Percentiles rank a stretch among this genome's conserved stretches.
phyloP scores from a whole-genome alignment of 2,113 vertebrate genomes.

The Eurypyga helias region DNA sequence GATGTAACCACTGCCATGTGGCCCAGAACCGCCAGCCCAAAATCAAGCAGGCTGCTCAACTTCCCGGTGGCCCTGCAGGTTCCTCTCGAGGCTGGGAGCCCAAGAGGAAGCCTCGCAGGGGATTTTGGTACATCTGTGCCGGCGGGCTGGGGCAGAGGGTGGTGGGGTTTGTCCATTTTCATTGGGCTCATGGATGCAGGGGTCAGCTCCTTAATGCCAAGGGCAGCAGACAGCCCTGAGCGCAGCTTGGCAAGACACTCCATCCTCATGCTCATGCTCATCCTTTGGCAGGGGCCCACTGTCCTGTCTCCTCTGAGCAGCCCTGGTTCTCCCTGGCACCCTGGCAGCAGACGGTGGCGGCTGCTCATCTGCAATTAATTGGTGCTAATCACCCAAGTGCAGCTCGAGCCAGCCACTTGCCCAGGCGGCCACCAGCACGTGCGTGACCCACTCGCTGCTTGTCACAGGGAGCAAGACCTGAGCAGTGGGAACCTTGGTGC shows the following conservation, averaged over 20 bases:
- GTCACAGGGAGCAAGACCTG: neutral
- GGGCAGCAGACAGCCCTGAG: neutral
- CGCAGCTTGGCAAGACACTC: rapidly evolving
- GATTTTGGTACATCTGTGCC: rapidly evolving
- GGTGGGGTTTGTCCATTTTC: rapidly evolving
- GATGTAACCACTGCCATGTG: rapidly evolving
- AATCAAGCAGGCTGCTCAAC: rapidly evolving
- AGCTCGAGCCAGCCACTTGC: neutral
- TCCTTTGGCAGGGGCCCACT: neutral
- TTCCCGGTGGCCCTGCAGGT: neutral
- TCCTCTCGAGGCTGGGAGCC: neutral
- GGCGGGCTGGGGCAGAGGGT: rapidly evolving
- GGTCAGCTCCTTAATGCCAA: rapidly evolving
- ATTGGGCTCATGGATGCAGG: neutral
- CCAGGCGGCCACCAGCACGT: rapidly evolving
- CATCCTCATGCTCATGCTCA: neutral
- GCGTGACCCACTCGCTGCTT: rapidly evolving
- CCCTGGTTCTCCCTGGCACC: neutral
- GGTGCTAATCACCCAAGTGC: neutral
- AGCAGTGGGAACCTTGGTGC: rapidly evolving
- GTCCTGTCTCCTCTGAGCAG: neutral
- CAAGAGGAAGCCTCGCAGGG: neutral
- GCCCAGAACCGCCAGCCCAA: neutral
- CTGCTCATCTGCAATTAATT: constrained; percentile 47
- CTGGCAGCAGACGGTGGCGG: neutral